These are phyloP conservation scores for Phthorimaea operculella DNA, from an alignment of 1,140 invertebrate genomes.

Conservation along the genomic window DNA sequence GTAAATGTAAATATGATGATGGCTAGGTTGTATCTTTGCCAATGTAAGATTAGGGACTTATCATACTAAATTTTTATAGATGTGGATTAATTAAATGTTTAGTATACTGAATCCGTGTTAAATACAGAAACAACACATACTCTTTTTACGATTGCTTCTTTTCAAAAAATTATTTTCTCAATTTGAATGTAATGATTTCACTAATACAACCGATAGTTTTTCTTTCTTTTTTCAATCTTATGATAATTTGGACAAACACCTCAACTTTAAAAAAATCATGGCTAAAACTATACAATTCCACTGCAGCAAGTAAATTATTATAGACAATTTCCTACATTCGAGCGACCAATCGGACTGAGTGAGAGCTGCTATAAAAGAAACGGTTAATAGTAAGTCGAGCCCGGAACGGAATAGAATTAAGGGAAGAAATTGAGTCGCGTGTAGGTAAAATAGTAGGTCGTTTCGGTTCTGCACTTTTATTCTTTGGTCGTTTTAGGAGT, in stretches of 20 bases:
- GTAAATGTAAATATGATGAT: not conserved
- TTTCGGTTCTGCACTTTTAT: slow-evolving; percentile 5
- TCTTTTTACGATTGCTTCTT: no score
- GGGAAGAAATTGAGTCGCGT: slow-evolving; percentile 12
- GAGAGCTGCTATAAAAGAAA: slow-evolving; percentile 52
- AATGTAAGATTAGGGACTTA: no score
- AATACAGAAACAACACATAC: no score
- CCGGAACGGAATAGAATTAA: slow-evolving; percentile 32
- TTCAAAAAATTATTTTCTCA: no score
- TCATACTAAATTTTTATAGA: no score
- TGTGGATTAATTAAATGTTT: no score
- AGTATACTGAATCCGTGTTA: no score
- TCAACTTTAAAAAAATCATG: slow-evolving; percentile 30
- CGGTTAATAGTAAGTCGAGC: slow-evolving; percentile 22
- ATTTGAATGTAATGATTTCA: not conserved
- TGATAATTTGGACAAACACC: not conserved
- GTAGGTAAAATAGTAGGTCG: slow-evolving; percentile 5
- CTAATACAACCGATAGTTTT: not conserved
- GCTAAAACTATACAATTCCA: slow-evolving; percentile 40
- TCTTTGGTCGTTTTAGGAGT: slow-evolving; percentile 6
- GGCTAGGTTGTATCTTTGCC: no score
- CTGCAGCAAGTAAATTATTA: slow-evolving; percentile 52
- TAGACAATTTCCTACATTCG: slow-evolving; percentile 51
- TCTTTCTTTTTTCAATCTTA: not conserved
- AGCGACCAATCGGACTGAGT: slow-evolving; percentile 56